Evolutionary conservation across 2,888 invertebrate genomes (phyloP), one percentile per base, ranked within the genome.

Genomic region (Seira ritae): DNA sequence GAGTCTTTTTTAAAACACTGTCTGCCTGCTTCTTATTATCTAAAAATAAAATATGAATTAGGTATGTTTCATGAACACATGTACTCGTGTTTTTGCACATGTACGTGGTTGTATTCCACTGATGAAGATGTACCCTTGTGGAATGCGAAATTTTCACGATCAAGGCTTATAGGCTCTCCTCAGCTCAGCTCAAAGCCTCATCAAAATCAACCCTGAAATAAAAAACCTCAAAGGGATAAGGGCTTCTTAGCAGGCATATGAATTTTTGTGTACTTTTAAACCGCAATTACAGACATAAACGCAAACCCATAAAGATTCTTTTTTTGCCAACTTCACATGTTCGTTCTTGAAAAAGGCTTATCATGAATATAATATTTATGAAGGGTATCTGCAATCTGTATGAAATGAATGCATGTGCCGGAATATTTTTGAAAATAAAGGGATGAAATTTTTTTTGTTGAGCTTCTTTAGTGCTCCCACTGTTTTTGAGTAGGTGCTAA

Each of bases 191-290:
- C 31, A 31, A 31, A 8, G 31, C 31, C 8, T 31, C 74, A 73
- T 80, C 69, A 80, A 80, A 74, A 74, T 80, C 20, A 80, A 46
- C 75, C 80, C 70, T 70, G 31, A 31, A 31, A 4, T 80, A 19
- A 62, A 75, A 80, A 80, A 80, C 80, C 80, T 80, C 80, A 80
- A 74, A 80, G 80, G 68, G 80, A 80, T 80, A n/a, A n/a, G 31
- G 31, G 31, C 2, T 31, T n/a, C n/a, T n/a, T n/a, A n/a, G 31
- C 3, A 31, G 2, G 31, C 3, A 31, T 31, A 31, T 31, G 31
- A 8, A 31, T 31, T 2, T 8, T 31, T 4, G 8, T 31, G 31
- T 31, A 31, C 8, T 31, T 31, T 31, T 31, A 31, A 31, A 31
- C 31, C 31, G 31, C 31, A 31, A n/a, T n/a, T 42, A 42, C 42